Base-by-base conservation (phyloP, 2,113 vertebrate genomes). In the Physeter macrocephalus region DNA sequence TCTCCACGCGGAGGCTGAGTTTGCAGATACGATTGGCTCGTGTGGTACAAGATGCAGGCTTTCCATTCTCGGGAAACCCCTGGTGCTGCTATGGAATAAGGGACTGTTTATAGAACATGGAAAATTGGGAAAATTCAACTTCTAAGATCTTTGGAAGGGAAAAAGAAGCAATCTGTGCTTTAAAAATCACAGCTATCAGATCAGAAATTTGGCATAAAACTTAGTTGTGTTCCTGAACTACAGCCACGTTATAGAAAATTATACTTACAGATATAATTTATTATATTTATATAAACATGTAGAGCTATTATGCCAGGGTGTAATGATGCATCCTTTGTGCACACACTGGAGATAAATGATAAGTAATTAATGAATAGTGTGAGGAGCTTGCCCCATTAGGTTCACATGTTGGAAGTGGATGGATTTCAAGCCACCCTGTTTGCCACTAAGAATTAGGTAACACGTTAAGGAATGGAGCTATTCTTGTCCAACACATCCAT, bases 201-300 rank as follows among this genome's bases (percentile, higher is more conserved):
- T 93, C 36, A 94, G 34, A 94, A 83, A 91, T 93, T 93, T 89
- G 81, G 27, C 36, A 64, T 77, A 88, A 95, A 88, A 82, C 27
- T 67, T 57, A 62, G 11, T 18, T 74, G 20, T 88, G 62, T 90
- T 94, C 8, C 59, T 84, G 49, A 96, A 81, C 13, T 25, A 81
- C 3, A 66, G 66, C 23, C 77, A 71, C 14, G 20, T 41, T 88
- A 21, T 59, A 25, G 82, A 71, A 93, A 87, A 80, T 72, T 66
- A 52, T 39, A 62, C 27, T 27, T 36, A 61, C 15, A 92, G 34
- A 75, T 59, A 61, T 21, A 36, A 74, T 85, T 87, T 87, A 59
- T 29, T 95, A 27, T 43, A 36, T 90, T 78, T 84, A 17, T 86
- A 46, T 84, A 64, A 81, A 62, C 13, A 43, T 69, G 20, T 43